Percentiles rank a stretch among this genome's conserved stretches.
Conservation (phyloP, 1,140 invertebrate species). For the Pseudomyrmex cubaensis region DNA sequence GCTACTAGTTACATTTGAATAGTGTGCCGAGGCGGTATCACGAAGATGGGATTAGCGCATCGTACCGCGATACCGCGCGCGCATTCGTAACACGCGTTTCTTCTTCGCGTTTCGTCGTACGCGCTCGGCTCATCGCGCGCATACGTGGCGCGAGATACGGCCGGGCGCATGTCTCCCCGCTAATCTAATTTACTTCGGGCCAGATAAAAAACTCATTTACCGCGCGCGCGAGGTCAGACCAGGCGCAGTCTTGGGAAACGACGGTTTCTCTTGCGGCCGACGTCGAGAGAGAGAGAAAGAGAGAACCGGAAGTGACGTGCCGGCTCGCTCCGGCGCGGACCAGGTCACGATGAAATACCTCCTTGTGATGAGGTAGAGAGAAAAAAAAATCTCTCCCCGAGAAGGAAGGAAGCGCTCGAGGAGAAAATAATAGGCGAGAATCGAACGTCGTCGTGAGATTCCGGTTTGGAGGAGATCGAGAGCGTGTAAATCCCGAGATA, state of each 20-base stretch:
- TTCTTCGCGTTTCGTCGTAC: background rate
- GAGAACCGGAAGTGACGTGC: constrained; percentile 61
- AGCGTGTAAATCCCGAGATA: background rate
- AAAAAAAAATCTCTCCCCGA: background rate
- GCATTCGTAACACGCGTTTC: constrained; percentile 15
- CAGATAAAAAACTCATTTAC: constrained; percentile 78
- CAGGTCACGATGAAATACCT: constrained; percentile 39
- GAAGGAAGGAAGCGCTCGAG: background rate
- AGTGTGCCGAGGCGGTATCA: background rate
- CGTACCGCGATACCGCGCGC: constrained; percentile 28
- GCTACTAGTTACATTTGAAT: constrained; percentile 16
- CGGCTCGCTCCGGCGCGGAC: constrained; percentile 24
- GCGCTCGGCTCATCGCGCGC: constrained; percentile 40
- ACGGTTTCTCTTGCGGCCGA: constrained; percentile 30
- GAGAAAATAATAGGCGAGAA: background rate
- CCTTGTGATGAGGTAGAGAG: background rate
- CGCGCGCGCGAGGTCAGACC: constrained; percentile 69
- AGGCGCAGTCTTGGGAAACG: constrained; percentile 55
- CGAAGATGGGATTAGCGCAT: constrained; percentile 43
- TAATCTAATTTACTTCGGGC: constrained; percentile 78
- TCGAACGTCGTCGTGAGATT: constrained; percentile 18
- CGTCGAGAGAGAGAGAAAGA: background rate
- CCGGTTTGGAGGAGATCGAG: background rate
- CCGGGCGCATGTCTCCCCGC: constrained; percentile 72
- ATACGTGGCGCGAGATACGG: constrained; percentile 62